Base-by-base conservation (phyloP, 2,888 invertebrate genomes). In the Drosophila mayaguana region DNA sequence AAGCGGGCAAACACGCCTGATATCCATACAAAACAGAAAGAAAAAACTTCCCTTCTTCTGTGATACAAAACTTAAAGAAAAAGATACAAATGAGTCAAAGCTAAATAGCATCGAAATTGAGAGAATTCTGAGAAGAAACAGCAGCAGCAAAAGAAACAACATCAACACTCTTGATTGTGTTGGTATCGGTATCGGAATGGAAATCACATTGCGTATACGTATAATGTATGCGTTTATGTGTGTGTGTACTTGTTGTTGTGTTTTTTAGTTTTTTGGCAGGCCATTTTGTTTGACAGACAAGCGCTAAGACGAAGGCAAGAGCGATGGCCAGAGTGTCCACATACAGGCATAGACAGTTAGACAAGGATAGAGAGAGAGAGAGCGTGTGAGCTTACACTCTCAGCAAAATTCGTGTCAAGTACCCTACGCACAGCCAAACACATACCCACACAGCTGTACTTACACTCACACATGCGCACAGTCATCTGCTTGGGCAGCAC, bases 401-500 rank as follows among this genome's bases (percentile, higher is more conserved):
- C 51, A 55, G 36, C 18, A 40, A 72, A 28, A 28, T 54, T 48
- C 2, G 55, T 8, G 12, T 25, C 57, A 46, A 46, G 57, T 57
- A 45, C 45, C 57, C 59, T 60, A 63, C 57, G 38, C 69, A 72
- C 60, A 53, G 20, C 40, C 57, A 48, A 38, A 28, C 51, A 51
- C 12, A 42, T 25, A 55, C 18, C 28, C 34, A 43, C 11, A 43
- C 43, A 28, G 48, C 46, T 66, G 63, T 62, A 81, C 63, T 63
- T 22, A 64, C 78, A 42, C 81, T 56, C 62, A 81, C 79, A 80
- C 81, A 76, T 81, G 75, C 82, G 80, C 78, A 66, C 5, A 43
- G 56, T 25, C 51, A 61, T 59, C 54, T 43, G 18, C 54, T 53
- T 70, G 46, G 79, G 63, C 79, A 72, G 75, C 65, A 42, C 82